Evolutionary conservation across 2,797 vertebrate species (phyloP), one percentile per base, ranked within the genome.

Genomic region (Xenops minutus): DNA sequence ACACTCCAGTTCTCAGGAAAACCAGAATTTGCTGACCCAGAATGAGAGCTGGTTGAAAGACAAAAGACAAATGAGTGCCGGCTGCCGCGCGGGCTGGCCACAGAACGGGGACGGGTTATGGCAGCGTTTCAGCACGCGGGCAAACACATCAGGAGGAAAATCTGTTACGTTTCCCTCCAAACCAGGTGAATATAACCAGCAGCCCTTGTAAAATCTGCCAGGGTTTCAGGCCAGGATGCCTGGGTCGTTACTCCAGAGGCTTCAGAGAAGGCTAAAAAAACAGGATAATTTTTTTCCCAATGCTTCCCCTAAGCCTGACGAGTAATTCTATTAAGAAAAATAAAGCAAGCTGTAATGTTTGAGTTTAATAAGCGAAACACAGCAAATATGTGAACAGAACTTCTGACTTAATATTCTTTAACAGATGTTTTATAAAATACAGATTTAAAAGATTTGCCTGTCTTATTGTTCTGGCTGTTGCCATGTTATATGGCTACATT

Each of bases 391-490:
- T 51, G 93, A 96, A 90, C 88, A 97, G 92, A 96, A 95, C 85
- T 96, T 93, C 92, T 95, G 89, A 96, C 92, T 95, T 96, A 93
- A 95, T 94, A 95, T 95, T 96, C 88, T 74, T 96, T 80, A 96
- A 89, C 94, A 95, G 94, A 90, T 95, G 96, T 95, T 97, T 96
- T 96, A 91, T 93, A 94, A 95, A 94, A 90, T 49, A 92, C 93
- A 95, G 90, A 96, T 94, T 97, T 95, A 94, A 92, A 96, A 97
- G 91, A 94, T 94, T 92, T 96, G 96, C 89, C 92, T 92, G 89
- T 94, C 94, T 94, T 87, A 95, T 96, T 92, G 93, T 93, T 92
- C 73, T 94, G 84, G 69, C 91, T 80, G 71, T 69, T 89, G 77
- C 88, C 74, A 62, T 96, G 58, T 67, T 96, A 91, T 63, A 68